Base-by-base conservation (phyloP, 2,888 invertebrate genomes). In the Acanthopleura granulata region DNA sequence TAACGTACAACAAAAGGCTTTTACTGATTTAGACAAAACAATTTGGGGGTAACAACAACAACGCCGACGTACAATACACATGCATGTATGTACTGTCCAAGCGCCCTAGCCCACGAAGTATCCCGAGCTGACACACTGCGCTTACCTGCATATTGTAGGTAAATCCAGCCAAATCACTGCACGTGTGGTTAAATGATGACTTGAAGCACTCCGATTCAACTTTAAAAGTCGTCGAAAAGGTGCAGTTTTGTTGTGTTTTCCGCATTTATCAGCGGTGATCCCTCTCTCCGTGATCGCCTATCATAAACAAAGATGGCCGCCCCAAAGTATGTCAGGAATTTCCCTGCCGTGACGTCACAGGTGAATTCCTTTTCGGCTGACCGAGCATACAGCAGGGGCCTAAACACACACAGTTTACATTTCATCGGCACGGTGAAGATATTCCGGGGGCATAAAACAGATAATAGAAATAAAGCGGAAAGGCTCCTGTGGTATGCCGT, bases 291-390 rank as follows among this genome's bases (percentile, higher is more conserved):
- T 14, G 40, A 71, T 22, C 9, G 9, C 71, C 30, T 25, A 22
- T 15, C 72, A 51, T 51, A 72, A 51, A 25, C 29, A 76, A 76
- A 76, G 25, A 78, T 76, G 78, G 78, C 78, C 74, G 78, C 40
- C 74, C 27, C 51, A 49, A 75, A 71, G 70, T 62, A 78, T 78
- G 76, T 73, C 14, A 78, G 76, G 78, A 78, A 78, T 78, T 78
- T 78, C 76, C 78, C 51, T 22, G 27, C 27, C n/a, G 61, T 78
- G 78, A 78, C 78, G 78, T 78, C 78, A 78, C 72, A 29, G 18
- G 74, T 71, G 74, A 72, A 74, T 71, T 76, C 75, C 75, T 30
- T 30, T 51, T 22, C 50, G 22, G 25, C 27, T 14, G 51, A 27
- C 29, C 16, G 29, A 27, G 22, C 22, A 27, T 27, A 27, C 29